Conservation (phyloP, 2,113 vertebrate species). For the Scomber scombrus region DNA sequence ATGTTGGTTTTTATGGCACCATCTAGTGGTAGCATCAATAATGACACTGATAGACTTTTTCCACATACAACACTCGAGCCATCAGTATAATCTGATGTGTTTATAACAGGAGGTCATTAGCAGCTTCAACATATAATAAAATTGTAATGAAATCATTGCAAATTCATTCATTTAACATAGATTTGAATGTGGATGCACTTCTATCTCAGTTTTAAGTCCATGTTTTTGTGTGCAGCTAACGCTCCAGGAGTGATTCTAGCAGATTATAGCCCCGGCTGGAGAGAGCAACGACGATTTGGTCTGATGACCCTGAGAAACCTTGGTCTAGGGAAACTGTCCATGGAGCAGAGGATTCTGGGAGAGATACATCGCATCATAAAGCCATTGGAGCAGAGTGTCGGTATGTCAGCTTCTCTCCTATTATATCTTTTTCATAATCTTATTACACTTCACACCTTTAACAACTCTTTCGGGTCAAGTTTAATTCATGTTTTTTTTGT, state of each 20-base stretch:
- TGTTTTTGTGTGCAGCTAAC: slow-evolving; percentile 9
- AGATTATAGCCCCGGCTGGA: slow-evolving; percentile 73
- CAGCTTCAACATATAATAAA: no score
- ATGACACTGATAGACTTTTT: no score
- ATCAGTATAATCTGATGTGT: no score
- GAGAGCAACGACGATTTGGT: slow-evolving; percentile 81
- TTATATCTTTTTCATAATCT: no score
- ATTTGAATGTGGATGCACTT: background rate
- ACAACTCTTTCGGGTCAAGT: no score
- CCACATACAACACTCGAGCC: no score
- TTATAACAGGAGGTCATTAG: no score
- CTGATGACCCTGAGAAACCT: slow-evolving; percentile 84
- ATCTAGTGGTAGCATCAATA: no score
- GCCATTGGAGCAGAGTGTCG: slow-evolving; percentile 44
- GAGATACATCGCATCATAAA: slow-evolving; percentile 63
- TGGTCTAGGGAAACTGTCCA: slow-evolving; percentile 86
- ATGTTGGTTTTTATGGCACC: no score
- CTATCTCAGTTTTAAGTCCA: no score
- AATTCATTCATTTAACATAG: background rate
- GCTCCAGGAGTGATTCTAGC: slow-evolving; percentile 72
- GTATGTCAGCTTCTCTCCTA: slow-evolving; percentile 25
- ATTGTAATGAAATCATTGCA: no score
- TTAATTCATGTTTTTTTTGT: background rate
- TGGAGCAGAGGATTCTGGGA: slow-evolving; percentile 82
- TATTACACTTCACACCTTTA: no score